phyloP scores from a whole-genome alignment of 2,888 invertebrate species.

The Leucophenga montana region DNA sequence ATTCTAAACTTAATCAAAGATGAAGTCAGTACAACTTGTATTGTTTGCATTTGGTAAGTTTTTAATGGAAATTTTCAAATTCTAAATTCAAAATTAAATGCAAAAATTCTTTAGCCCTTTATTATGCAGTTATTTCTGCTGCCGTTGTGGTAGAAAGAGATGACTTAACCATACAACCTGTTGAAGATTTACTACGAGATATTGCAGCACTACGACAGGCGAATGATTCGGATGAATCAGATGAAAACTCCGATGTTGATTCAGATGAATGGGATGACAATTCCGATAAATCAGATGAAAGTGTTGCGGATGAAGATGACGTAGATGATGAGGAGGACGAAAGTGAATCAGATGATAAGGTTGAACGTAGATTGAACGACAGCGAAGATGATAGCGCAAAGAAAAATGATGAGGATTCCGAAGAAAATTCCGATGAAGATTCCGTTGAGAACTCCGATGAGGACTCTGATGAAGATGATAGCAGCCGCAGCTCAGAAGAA shows the following conservation, averaged over 20 bases:
- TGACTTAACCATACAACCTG: constrained; percentile 23
- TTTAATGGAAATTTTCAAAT: too few relatives aligned
- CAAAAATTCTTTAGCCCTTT: constrained; percentile 39
- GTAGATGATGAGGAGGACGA: constrained; percentile 5
- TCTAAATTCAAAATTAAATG: background rate
- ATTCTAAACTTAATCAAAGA: constrained; percentile 39
- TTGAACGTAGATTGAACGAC: constrained; percentile 5
- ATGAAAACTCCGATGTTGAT: too few relatives aligned
- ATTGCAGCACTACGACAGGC: constrained; percentile 34
- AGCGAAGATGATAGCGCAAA: background rate
- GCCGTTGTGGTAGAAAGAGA: constrained; percentile 15
- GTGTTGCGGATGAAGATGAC: constrained; percentile 29
- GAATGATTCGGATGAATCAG: constrained; percentile 46
- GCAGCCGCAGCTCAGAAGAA: too few relatives aligned
- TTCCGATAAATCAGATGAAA: constrained; percentile 44
- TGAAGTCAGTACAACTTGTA: constrained; percentile 51
- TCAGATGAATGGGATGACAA: background rate
- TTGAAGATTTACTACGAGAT: background rate
- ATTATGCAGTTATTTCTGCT: constrained; percentile 48
- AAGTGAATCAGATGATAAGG: background rate
- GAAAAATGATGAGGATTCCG: background rate
- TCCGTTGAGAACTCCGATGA: background rate
- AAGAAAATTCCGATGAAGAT: background rate
- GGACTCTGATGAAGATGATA: background rate
- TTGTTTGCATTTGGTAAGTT: constrained; percentile 51